Conservation (phyloP, 1,140 invertebrate species). For the Patella vulgata region DNA sequence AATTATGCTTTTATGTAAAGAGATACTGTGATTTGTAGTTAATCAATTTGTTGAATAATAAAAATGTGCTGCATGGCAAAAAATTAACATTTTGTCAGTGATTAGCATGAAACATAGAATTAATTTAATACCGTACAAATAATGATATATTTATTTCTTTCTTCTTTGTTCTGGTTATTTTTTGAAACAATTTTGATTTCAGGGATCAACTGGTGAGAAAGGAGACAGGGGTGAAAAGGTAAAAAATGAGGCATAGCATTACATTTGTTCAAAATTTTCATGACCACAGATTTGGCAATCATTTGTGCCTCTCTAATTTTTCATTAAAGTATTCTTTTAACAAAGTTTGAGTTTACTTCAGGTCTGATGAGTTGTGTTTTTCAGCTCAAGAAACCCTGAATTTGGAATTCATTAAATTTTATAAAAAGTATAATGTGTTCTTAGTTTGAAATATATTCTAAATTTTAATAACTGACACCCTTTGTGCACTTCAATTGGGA, state of each 20-base stretch:
- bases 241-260: constrained; percentile 71
- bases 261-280: background rate
- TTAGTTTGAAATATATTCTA: too few relatives aligned
- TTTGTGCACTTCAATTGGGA: too few relatives aligned
- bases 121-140: background rate
- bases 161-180: too few relatives aligned
- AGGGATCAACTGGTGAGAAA: constrained; percentile 41
- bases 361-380: background rate
- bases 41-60: background rate
- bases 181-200: constrained; percentile 6
- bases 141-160: background rate
- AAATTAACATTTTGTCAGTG: too few relatives aligned
- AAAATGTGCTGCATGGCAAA: too few relatives aligned
- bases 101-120: too few relatives aligned
- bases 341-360: background rate
- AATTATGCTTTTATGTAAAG: background rate
- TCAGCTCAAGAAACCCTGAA: background rate
- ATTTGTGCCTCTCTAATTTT: constrained; percentile 1
- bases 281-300: background rate
- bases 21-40: background rate
- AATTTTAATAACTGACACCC: too few relatives aligned
- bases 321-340: background rate
- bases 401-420: background rate
- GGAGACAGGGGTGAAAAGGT: constrained; percentile 83
- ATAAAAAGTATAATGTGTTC: too few relatives aligned